Percentiles rank a stretch among this genome's conserved stretches.
phyloP scores from a whole-genome alignment of 92 coral and sea anemone genomes.

The Epizoanthus ramosus region DNA sequence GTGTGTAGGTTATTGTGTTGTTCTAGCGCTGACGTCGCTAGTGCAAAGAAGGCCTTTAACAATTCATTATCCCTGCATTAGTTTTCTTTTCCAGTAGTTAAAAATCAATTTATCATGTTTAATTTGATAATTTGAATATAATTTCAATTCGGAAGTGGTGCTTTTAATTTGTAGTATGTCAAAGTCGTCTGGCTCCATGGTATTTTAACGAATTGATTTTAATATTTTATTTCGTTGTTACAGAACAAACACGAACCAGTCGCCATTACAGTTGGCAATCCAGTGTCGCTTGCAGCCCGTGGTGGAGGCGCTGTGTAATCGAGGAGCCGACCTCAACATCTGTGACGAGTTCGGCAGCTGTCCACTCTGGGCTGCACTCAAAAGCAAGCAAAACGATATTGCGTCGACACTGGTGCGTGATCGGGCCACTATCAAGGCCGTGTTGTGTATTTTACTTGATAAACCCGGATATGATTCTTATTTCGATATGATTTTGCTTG shows the following conservation, averaged over 20 bases:
- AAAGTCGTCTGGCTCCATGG: no score
- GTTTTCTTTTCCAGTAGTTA: no score
- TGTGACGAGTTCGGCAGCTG: conserved; percentile 89
- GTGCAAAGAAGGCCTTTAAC: no score
- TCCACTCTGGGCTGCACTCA: conserved; percentile 96
- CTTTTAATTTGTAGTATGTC: no score
- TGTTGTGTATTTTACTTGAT: background rate
- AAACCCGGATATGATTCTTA: background rate
- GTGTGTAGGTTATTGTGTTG: no score
- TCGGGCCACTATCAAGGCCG: background rate
- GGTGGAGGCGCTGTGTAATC: conserved; percentile 84
- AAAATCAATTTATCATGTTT: no score
- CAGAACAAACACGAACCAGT: conserved; percentile 80
- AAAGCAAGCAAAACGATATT: conserved; percentile 81
- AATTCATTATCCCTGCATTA: no score
- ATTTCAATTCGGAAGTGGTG: no score
- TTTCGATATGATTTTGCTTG: no score
- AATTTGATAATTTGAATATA: no score
- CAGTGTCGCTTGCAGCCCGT: conserved; percentile 91
- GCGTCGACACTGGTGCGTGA: conserved; percentile 89
- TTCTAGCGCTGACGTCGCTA: no score
- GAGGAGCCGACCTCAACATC: conserved; percentile 73
- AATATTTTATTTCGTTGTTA: background rate
- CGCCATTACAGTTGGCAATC: conserved; percentile 90
- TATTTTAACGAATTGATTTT: no score